Evolutionary conservation across 2,888 invertebrate species (phyloP).

Genomic region (Chrysopilus asiliformis): DNA sequence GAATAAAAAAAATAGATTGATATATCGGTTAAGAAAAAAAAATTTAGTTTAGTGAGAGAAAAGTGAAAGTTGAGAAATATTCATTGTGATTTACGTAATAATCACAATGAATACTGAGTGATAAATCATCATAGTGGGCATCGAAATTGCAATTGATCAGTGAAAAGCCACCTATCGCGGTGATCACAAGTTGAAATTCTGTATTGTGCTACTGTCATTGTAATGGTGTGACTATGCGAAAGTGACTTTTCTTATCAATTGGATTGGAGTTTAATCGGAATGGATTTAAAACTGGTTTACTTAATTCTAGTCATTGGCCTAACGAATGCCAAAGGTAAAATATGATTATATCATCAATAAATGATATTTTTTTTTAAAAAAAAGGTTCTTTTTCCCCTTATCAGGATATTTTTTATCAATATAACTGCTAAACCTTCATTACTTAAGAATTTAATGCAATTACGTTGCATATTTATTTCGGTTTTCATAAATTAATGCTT

Average conservation of each 20-base stretch:
- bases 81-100: too few relatives aligned
- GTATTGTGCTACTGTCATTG: neutral
- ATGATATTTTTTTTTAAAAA: conserved; percentile 5
- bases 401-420: too few relatives aligned
- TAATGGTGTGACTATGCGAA: conserved; percentile 1
- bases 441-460: too few relatives aligned
- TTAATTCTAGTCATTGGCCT: conserved; percentile 7
- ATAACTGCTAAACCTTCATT: too few relatives aligned
- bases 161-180: neutral
- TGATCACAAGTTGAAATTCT: neutral
- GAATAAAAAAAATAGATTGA: neutral
- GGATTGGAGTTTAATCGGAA: too few relatives aligned
- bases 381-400: conserved; percentile 1
- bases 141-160: neutral
- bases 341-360: too few relatives aligned
- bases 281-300: conserved; percentile 12
- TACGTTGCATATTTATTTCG: too few relatives aligned
- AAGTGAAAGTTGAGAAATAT: neutral
- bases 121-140: too few relatives aligned
- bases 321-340: conserved; percentile 10
- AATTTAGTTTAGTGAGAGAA: neutral
- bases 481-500: too few relatives aligned
- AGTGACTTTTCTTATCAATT: neutral
- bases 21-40: neutral
- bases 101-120: too few relatives aligned